Evolutionary conservation across 53 echinoderm and acorn worm genomes (phyloP).

Genomic region (Apostichopus leukothele): DNA sequence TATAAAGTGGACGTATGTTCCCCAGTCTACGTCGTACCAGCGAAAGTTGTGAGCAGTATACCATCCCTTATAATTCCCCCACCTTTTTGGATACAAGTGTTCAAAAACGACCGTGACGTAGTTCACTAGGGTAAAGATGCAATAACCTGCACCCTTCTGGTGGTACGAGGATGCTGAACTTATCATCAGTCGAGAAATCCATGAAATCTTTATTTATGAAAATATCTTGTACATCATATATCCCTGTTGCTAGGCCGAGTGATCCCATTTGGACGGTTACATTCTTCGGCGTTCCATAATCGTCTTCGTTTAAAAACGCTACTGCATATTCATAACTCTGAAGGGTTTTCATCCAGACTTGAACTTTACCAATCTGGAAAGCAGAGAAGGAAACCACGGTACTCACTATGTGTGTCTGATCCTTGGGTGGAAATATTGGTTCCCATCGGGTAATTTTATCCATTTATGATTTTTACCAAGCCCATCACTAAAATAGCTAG

Average conservation of each 20-base stretch:
- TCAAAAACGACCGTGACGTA: background rate
- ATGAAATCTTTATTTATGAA: slow-evolving; percentile 53
- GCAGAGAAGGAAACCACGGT: background rate
- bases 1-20: too few species aligned
- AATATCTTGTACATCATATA: slow-evolving; percentile 61
- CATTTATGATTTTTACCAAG: too few species aligned
- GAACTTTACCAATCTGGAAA: slow-evolving; percentile 52
- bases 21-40: too few species aligned
- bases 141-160: slow-evolving; percentile 60
- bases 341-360: slow-evolving; percentile 49
- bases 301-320: slow-evolving; percentile 44
- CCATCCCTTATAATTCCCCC: too few species aligned
- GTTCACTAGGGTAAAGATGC: slow-evolving; percentile 59
- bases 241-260: slow-evolving; percentile 40
- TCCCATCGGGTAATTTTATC: too few species aligned
- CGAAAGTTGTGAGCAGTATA: too few species aligned
- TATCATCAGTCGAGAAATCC: slow-evolving; percentile 59
- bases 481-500: too few species aligned
- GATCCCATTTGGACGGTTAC: slow-evolving; percentile 36
- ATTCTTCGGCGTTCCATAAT: slow-evolving; percentile 52
- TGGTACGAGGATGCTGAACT: slow-evolving; percentile 56
- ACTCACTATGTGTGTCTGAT: background rate
- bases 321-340: slow-evolving; percentile 41
- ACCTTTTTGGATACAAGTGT: too few species aligned
- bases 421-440: too few species aligned